Evolutionary conservation across 2,113 vertebrate genomes (phyloP), one percentile per base, ranked within the genome.

Genomic region (Sebastes schlegelii): DNA sequence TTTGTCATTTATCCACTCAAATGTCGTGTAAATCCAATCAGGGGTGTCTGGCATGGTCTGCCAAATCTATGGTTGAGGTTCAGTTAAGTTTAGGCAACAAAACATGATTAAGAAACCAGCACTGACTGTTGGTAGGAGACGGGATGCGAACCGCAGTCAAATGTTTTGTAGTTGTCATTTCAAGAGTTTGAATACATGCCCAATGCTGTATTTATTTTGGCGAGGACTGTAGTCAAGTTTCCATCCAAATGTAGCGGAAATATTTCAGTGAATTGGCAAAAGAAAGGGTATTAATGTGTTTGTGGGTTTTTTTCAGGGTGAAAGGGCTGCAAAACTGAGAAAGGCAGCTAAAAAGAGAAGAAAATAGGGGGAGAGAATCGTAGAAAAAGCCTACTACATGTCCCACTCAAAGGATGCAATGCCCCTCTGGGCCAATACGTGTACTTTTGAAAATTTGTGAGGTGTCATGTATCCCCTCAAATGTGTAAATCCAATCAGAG

Each of bases 281-380:
- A 19, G 4, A 12, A 54, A 11, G 17, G 4, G 16, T 42, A 42
- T 8, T n/a, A 9, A 43, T 19, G 16, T 19, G 34, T 34, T 34
- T 34, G 34, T 34, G 34, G 46, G 64, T 78, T 87, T 70, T 83
- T 84, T 88, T 61, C n/a, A 72, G 46, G 74, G 58, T 65, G 74
- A 85, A 58, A 78, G 70, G 64, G 60, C 6, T 42, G 45, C 42
- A 77, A 66, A 80, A 63, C 43, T 80, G 72, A 81, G 40, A 70
- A 46, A 74, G 10, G 17, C 19, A 79, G 2, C 48, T 48, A 77
- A 52, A 80, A 79, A 34, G 26, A 45, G 11, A 46, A 1, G 19
- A 43, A 55, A 82, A 74, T 26, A 49, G 54, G 63, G 43, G 58
- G 43, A 21, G 11, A 65, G 16, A 67, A 69, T 17, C 16, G 52